Evolutionary conservation across 2,888 invertebrate species (phyloP), one percentile per base, ranked within the genome.

Genomic region (Adineta ricciae): DNA sequence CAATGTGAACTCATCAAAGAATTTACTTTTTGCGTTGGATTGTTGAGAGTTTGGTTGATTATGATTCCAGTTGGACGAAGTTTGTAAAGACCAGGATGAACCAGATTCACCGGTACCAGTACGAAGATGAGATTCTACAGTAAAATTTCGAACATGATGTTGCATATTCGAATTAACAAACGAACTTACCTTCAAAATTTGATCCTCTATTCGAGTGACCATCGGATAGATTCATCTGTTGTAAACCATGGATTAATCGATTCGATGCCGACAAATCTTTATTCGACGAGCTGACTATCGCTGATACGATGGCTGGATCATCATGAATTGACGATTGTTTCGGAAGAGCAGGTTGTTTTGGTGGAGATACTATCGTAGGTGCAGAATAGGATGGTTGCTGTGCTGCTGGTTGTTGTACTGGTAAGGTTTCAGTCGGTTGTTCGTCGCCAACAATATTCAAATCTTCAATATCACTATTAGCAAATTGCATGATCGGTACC

Each of bases 381-480:
- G 9, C 8, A 73, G 73, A 21, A 73, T 36, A 19, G 36, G 24
- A 73, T 73, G 73, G 19, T 73, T 8, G 19, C 24, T 73, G 38
- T 73, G 36, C 21, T 78, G 2, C 0, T 78, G 24, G 78, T 73
- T 73, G 38, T 78, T 19, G 2, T 78, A n/a, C 24, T 14, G 56
- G 9, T 64, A 9, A 41, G 19, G 7, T 38, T 78, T 78, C 41
- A 24, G 1, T 3, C 41, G 38, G 11, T 41, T 38, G 24, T 38
- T 78, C 78, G 24, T 78, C 41, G n/a, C 41, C 78, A 41, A 38
- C 78, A 41, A 78, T 78, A 41, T 78, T 78, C n/a, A 78, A 78
- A 78, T 78, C 78, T 78, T 78, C 78, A n/a, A 78, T 78, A 41
- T 78, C 78, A 24, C 41, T 41, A 41, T 78, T 78, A 41, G 38